phyloP scores from a whole-genome alignment of 92 coral and sea anemone species.

The Actinostola sp. region DNA sequence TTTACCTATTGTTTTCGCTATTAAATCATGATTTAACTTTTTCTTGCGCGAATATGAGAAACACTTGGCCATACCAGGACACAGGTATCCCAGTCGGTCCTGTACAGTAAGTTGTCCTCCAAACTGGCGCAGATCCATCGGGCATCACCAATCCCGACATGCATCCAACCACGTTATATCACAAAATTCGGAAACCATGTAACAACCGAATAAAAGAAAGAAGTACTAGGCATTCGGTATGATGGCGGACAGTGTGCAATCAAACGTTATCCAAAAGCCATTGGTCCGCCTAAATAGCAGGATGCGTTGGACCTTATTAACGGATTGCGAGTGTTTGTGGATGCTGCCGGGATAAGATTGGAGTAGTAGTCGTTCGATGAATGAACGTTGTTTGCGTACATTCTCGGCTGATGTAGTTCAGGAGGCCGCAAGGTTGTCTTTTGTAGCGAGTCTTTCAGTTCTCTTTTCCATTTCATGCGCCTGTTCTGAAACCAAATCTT shows the following conservation, averaged over 20 bases:
- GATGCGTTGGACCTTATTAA: constrained; percentile 5
- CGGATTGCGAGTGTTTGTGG: background rate
- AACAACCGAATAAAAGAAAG: too few relatives aligned
- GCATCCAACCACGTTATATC: too few relatives aligned
- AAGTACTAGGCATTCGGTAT: too few relatives aligned
- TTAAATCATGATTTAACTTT: too few relatives aligned
- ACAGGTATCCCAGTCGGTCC: too few relatives aligned
- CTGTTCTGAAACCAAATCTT: constrained; percentile 99
- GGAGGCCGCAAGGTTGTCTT: constrained; percentile 25
- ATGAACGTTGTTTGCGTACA: background rate
- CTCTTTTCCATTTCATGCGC: constrained; percentile 99
- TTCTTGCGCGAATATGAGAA: too few relatives aligned
- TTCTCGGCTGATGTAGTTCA: background rate
- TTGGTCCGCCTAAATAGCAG: background rate
- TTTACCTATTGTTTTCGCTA: too few relatives aligned
- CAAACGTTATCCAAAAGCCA: constrained; percentile 6
- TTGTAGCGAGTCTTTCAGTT: constrained; percentile 83
- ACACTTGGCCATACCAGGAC: too few relatives aligned
- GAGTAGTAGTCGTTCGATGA: background rate
- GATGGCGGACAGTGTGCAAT: background rate
- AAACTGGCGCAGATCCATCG: too few relatives aligned
- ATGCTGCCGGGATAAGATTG: background rate
- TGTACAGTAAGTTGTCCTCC: too few relatives aligned
- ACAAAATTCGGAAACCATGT: too few relatives aligned
- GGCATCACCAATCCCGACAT: too few relatives aligned